These are phyloP conservation scores for Sus cebifrons DNA, from an alignment of 2,797 vertebrate species.

Conservation along the genomic window DNA sequence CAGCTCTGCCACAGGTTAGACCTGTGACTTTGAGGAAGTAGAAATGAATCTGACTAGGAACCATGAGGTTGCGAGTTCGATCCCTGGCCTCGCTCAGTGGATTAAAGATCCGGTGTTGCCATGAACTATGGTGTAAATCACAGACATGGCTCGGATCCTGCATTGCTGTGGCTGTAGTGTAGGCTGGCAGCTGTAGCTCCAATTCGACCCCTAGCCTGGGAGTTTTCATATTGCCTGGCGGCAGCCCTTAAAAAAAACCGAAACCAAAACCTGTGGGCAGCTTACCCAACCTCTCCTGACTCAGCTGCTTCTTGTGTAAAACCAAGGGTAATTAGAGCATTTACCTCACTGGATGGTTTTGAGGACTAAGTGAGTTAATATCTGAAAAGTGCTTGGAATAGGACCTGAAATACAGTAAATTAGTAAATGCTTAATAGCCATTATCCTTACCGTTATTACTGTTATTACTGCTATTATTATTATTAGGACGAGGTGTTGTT, in stretches of 20 bases:
- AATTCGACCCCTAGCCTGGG: no score
- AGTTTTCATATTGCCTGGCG: no score
- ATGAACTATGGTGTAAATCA: no score
- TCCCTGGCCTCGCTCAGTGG: no score
- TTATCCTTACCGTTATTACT: background rate
- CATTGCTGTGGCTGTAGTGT: no score
- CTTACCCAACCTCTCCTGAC: background rate
- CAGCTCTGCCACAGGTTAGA: background rate
- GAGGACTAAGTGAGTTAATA: conserved; percentile 16
- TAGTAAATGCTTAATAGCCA: background rate
- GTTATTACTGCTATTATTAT: background rate
- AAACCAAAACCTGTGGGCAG: background rate
- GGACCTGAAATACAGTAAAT: background rate
- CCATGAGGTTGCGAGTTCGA: no score
- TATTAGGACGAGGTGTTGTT: background rate
- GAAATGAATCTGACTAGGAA: no score
- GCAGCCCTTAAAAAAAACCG: no score
- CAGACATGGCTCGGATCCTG: no score
- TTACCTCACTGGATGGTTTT: background rate
- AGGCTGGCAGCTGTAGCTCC: no score
- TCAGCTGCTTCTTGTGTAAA: background rate
- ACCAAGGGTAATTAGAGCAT: background rate
- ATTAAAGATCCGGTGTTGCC: no score
- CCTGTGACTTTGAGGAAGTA: no score
- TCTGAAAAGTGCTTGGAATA: background rate